These are phyloP conservation scores for Halesus radiatus DNA, from an alignment of 1,140 invertebrate genomes.

Conservation along the genomic window DNA sequence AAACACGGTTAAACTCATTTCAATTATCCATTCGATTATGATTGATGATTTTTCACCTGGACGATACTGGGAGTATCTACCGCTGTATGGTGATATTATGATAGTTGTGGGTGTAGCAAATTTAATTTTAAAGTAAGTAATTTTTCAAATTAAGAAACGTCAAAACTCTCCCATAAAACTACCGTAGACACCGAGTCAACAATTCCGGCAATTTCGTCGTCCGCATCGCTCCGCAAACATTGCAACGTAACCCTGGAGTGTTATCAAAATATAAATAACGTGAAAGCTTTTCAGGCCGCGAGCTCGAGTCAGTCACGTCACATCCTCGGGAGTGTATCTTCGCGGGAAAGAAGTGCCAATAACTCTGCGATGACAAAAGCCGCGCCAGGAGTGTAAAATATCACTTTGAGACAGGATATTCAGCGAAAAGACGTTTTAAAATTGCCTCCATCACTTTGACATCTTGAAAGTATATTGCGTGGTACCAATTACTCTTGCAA, in stretches of 20 bases:
- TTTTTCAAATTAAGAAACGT: background rate
- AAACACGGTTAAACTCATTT: no score
- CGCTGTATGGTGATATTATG: no score
- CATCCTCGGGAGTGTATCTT: slow-evolving; percentile 3
- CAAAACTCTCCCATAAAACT: background rate
- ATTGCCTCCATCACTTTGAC: background rate
- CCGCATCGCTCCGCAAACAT: slow-evolving; percentile 27
- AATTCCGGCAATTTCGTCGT: background rate
- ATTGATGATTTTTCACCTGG: no score
- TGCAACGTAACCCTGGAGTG: slow-evolving; percentile 37
- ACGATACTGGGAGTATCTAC: no score
- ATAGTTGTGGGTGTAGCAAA: background rate
- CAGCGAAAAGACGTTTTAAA: background rate
- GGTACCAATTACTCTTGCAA: background rate
- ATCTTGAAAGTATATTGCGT: background rate
- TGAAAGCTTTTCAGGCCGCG: slow-evolving; percentile 40
- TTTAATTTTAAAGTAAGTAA: background rate
- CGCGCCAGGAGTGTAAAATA: slow-evolving; percentile 42
- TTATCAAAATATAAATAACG: slow-evolving; percentile 48
- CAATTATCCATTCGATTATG: no score
- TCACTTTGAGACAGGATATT: slow-evolving; percentile 36
- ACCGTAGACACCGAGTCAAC: slow-evolving; percentile 3
- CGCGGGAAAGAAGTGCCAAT: slow-evolving; percentile 26
- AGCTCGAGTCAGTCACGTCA: slow-evolving; percentile 2
- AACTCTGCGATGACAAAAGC: slow-evolving; percentile 35